Evolutionary conservation across 2,888 invertebrate genomes (phyloP), one percentile per base, ranked within the genome.

Genomic region (Eupsilia transversa): DNA sequence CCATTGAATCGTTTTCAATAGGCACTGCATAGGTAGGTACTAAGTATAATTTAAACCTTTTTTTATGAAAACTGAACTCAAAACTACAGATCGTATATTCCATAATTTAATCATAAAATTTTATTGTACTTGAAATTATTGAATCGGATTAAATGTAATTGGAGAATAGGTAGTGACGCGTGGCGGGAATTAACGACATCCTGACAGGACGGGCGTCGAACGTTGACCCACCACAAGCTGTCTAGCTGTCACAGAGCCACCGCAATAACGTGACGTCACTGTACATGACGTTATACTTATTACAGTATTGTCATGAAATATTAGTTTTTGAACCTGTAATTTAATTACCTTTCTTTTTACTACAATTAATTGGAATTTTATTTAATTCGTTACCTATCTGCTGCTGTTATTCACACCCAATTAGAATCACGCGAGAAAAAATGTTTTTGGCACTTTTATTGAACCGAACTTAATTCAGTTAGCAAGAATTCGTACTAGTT

Each of bases 161-260:
- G 69, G 64, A 74, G 82, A 82, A 87, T 87, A 91, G 89, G 90
- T 89, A 88, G 90, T 87, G 90, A 90, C 93, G 93, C 93, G 94
- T 94, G 93, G 90, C 91, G 92, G 92, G 94, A 94, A 95, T 94
- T 94, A 94, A 92, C 90, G 91, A 92, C 93, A 94, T 95, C 95
- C 95, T 95, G 94, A 87, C 93, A 93, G 94, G 94, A 94, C 93
- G 92, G 75, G 86, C 89, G 89, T 86, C 91, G 95, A 92, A 81
- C 95, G 89, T 93, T 95, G 94, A 94, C 94, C 94, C 79, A 89
- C 77, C 86, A 74, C 80, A 77, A 79, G 79, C 78, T 78, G 80
- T 78, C 77, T 73, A 75, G 83, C 67, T 72, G 82, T 76, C 79
- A 82, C 76, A 77, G 68, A 76, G 77, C 72, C 70, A 75, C 72